Conservation (phyloP, 2,888 invertebrate genomes). For the Caenorhabditis auriculariae region DNA sequence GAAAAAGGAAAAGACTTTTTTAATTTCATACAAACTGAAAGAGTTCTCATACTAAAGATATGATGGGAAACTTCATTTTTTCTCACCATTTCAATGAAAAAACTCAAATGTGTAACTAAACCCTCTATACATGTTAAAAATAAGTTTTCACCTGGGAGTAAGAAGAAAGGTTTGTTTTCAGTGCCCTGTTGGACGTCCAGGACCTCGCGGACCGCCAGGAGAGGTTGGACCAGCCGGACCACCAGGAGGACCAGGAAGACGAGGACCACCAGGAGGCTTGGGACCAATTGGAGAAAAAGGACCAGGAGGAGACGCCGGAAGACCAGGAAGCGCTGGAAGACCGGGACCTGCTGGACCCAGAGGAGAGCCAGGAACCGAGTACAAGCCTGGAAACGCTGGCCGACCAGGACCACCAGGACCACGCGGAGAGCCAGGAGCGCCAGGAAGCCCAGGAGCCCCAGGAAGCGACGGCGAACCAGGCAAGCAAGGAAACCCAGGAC, state of each 20-base stretch:
- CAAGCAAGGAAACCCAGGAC: conserved; percentile 38
- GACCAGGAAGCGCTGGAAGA: conserved; percentile 34
- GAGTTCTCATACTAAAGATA: no score
- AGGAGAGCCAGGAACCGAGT: conserved; percentile 42
- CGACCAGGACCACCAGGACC: conserved; percentile 43
- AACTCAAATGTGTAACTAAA: no score
- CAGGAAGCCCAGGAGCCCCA: conserved; percentile 36
- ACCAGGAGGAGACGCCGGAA: conserved; percentile 33
- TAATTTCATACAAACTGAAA: no score
- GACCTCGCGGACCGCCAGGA: conserved; percentile 38
- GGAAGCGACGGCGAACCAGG: conserved; percentile 42
- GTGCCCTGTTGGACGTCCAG: conserved; percentile 40
- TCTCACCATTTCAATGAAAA: no score
- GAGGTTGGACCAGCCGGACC: conserved; percentile 35
- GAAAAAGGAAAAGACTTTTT: no score
- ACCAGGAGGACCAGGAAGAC: conserved; percentile 33
- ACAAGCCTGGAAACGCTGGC: conserved; percentile 41
- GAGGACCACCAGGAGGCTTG: conserved; percentile 33
- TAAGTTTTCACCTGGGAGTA: not conserved
- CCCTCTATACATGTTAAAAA: no score
- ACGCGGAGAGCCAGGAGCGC: conserved; percentile 43
- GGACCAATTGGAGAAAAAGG: conserved; percentile 35
- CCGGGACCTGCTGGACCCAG: conserved; percentile 41
- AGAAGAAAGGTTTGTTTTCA: not conserved
- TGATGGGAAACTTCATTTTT: no score